Base-by-base conservation (phyloP, 2,113 vertebrate species). In the Anhinga rufa region DNA sequence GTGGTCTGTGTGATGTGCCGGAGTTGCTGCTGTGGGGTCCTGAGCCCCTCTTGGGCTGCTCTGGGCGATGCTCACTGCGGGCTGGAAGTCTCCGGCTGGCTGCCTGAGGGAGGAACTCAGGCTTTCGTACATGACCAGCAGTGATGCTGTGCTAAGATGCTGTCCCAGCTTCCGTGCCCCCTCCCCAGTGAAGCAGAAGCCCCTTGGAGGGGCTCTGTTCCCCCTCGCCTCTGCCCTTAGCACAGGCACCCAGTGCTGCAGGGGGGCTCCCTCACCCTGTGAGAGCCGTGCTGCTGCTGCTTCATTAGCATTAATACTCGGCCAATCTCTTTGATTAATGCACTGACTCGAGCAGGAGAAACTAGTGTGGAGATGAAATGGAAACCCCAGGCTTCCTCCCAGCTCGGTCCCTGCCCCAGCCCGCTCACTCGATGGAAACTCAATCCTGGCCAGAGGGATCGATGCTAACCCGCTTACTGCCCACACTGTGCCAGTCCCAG, bases 381-480 rank as follows among this genome's bases (percentile, higher is more conserved):
- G 44, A 61, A 65, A 91, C 65, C 70, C 72, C 34, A 25, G 21
- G 22, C 46, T 84, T 57, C 42, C 68, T 32, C 55, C 32, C 42
- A 24, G 36, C 24, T 12, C 21, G 2, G 42, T 38, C 55, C 44
- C 69, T 55, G 97, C 96, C 94, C 96, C 91, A 91, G 90, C 90
- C 93, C 40, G 88, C 97, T 94, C 86, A 65, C 96, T 98, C 97
- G 95, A 95, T 97, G 95, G 97, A 98, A 98, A 98, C 98, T 97
- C 98, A 98, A 97, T 98, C 98, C 97, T 90, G 88, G 97, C 96
- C 96, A 90, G 78, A 97, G 97, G 95, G 97, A 98, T 98, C 97
- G 97, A 97, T 98, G 97, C 96, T 97, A 98, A 98, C 98, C 97
- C 95, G 97, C 98, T 98, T 98, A 94, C 93, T 78, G 74, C 97